These are phyloP conservation scores for Bombus superbus DNA, from an alignment of 1,140 invertebrate genomes.

Conservation along the genomic window DNA sequence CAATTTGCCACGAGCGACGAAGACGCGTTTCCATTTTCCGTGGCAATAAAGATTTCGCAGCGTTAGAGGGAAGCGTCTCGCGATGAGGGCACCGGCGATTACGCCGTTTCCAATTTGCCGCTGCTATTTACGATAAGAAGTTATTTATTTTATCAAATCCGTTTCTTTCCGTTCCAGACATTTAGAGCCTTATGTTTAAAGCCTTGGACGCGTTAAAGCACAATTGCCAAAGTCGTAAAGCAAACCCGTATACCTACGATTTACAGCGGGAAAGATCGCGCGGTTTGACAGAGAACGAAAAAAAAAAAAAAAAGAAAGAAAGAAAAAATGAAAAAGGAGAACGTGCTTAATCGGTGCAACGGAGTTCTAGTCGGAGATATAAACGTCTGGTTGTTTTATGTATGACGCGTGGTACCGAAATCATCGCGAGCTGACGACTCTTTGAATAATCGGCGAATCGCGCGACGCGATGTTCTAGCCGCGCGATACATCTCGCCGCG, in stretches of 20 bases:
- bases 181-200: neutral
- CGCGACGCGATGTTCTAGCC: neutral
- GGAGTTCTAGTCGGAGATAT: neutral
- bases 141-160: neutral
- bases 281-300: neutral
- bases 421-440: neutral
- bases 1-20: constrained; percentile 28
- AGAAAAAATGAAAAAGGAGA: neutral
- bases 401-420: neutral
- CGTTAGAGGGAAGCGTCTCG: neutral
- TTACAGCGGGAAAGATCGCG: constrained; percentile 1
- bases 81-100: neutral
- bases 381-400: constrained; percentile 4
- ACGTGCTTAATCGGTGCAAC: neutral
- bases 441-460: constrained; percentile 36
- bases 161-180: neutral
- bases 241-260: constrained; percentile 2
- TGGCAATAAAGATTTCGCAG: constrained; percentile 26
- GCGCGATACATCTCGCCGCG: constrained; percentile 19
- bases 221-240: constrained; percentile 19
- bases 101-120: neutral
- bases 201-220: neutral
- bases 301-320: neutral
- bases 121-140: neutral
- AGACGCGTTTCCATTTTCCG: neutral